Percentiles rank a stretch among this genome's conserved stretches.
Conservation (phyloP, 2,888 invertebrate genomes). For the Apamea monoglypha region DNA sequence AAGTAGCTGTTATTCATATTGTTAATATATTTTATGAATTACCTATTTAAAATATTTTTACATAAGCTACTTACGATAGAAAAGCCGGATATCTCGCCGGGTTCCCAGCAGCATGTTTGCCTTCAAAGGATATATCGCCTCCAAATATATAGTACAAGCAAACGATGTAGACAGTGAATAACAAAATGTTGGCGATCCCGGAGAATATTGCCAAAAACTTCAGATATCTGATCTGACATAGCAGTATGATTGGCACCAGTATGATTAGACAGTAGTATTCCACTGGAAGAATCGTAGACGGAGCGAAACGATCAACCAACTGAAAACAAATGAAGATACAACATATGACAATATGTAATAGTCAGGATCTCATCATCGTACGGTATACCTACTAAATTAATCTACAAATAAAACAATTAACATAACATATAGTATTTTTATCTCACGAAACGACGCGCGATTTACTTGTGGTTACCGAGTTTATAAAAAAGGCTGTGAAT, state of each 20-base stretch:
- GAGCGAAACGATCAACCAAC: slow-evolving; percentile 83
- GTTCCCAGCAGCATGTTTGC: slow-evolving; percentile 89
- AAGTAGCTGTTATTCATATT: too few relatives aligned
- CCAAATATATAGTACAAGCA: slow-evolving; percentile 96
- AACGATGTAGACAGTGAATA: slow-evolving; percentile 94
- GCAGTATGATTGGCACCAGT: slow-evolving; percentile 80
- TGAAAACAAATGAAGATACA: slow-evolving; percentile 72
- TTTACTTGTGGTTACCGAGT: too few relatives aligned
- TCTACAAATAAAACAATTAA: neutral
- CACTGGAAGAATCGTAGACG: slow-evolving; percentile 77
- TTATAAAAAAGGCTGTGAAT: too few relatives aligned
- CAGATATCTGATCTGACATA: slow-evolving; percentile 92
- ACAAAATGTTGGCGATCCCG: slow-evolving; percentile 95
- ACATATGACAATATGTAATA: neutral
- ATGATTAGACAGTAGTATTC: slow-evolving; percentile 86
- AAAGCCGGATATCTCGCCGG: slow-evolving; percentile 94
- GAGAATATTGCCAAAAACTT: slow-evolving; percentile 97
- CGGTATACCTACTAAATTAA: neutral
- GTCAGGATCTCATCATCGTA: neutral
- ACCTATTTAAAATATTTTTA: neutral
- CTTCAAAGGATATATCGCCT: slow-evolving; percentile 82
- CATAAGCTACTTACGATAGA: slow-evolving; percentile 90
- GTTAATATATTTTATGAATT: neutral
- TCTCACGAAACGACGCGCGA: neutral
- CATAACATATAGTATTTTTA: neutral